Conservation (phyloP, 1,140 invertebrate genomes). For the Drosophila albomicans region DNA sequence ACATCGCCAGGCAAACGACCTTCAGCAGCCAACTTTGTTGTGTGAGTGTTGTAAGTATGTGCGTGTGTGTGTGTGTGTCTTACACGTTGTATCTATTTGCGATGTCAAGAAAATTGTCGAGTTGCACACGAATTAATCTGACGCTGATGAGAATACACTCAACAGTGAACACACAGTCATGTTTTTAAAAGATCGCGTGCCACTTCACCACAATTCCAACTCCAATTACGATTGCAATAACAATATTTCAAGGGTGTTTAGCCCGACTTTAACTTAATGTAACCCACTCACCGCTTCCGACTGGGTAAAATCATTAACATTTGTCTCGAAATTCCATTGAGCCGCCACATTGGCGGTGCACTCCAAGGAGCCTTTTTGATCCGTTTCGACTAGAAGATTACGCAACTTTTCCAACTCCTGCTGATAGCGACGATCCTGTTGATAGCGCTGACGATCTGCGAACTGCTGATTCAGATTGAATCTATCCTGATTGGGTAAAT, state of each 20-base stretch:
- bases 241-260: conserved; percentile 27
- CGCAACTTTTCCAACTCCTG: conserved; percentile 80
- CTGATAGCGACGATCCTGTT: conserved; percentile 80
- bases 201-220: conserved; percentile 43
- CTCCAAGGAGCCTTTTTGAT: conserved; percentile 90
- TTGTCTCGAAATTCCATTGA: conserved; percentile 95
- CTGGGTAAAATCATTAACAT: conserved; percentile 93
- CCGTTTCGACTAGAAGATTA: conserved; percentile 88
- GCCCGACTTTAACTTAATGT: conserved; percentile 2
- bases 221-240: conserved; percentile 37
- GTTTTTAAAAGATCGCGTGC: conserved; percentile 66
- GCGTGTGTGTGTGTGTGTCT: conserved; percentile 30
- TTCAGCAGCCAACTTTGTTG: conserved; percentile 50
- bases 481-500: conserved; percentile 70
- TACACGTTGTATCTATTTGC: conserved; percentile 18
- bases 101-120: conserved; percentile 39
- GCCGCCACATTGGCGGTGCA: conserved; percentile 93
- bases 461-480: conserved; percentile 78
- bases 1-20: conserved; percentile 59
- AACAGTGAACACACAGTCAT: conserved; percentile 33
- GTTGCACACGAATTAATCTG: conserved; percentile 26
- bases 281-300: conserved; percentile 90
- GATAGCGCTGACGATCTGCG: conserved; percentile 69
- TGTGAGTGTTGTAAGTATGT: conserved; percentile 34
- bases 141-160: conserved; percentile 53